A percentile compares a stretch with the other conserved stretches of the same genome.
These are phyloP conservation scores for Leptobrachium ailaonicum DNA, from an alignment of 2,113 vertebrate genomes.

Conservation along the genomic window DNA sequence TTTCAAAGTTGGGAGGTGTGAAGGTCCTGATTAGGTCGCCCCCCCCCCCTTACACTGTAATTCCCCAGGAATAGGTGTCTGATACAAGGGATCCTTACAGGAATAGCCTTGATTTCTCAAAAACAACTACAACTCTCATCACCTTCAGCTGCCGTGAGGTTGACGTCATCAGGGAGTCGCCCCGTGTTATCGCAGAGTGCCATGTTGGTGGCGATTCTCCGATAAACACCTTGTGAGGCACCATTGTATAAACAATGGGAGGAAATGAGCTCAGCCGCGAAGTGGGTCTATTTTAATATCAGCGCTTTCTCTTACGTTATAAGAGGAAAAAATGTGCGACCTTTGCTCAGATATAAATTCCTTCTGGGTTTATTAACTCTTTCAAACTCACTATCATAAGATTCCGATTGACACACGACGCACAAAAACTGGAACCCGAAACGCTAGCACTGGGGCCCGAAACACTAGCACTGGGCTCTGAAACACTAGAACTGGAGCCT, in stretches of 20 bases:
- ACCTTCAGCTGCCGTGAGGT: not conserved
- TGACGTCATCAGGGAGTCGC: not conserved
- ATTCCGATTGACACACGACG: too few relatives aligned
- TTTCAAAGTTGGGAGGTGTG: too few relatives aligned
- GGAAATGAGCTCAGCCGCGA: not conserved
- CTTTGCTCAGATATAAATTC: not conserved
- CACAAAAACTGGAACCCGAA: too few relatives aligned
- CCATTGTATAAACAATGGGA: not conserved
- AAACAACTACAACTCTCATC: too few relatives aligned
- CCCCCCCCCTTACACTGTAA: too few relatives aligned
- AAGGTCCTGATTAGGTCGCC: too few relatives aligned
- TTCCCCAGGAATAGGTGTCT: too few relatives aligned
- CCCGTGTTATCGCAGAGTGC: not conserved
- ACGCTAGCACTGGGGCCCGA: too few relatives aligned
- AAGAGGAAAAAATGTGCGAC: not conserved
- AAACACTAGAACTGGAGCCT: too few relatives aligned
- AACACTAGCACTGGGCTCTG: too few relatives aligned
- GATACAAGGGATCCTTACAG: too few relatives aligned
- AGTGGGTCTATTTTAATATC: not conserved
- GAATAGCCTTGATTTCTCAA: too few relatives aligned
- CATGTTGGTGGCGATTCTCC: not conserved
- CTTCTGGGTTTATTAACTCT: not conserved
- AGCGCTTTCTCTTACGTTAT: not conserved
- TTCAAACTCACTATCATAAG: not conserved
- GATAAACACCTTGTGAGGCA: not conserved